Evolutionary conservation across 2,113 vertebrate species (phyloP).

Genomic region (Murina feae): DNA sequence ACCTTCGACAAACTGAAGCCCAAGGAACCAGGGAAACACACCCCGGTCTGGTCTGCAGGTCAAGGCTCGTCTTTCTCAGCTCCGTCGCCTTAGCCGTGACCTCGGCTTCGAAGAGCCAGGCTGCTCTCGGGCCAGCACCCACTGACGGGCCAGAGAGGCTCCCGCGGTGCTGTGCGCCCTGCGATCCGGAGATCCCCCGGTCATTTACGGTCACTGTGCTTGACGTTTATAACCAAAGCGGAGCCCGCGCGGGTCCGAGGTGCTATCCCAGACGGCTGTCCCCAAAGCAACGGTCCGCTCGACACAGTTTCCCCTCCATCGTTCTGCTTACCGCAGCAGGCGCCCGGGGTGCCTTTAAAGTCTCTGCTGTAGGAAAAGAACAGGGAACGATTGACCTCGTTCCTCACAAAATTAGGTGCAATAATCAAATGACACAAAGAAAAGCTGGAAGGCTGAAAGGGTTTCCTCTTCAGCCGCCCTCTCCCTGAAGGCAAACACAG

Average conservation of each 20-base stretch:
- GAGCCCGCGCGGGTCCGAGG: neutral
- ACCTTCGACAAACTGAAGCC: neutral
- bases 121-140: neutral
- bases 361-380: neutral
- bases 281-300: neutral
- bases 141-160: neutral
- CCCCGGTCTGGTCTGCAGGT: too few relatives aligned
- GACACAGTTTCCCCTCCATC: neutral
- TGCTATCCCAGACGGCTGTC: neutral
- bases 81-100: neutral
- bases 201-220: neutral
- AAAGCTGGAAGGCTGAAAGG: neutral
- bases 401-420: neutral
- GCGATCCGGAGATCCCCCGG: neutral
- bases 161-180: neutral
- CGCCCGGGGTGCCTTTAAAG: neutral
- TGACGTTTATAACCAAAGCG: neutral
- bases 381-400: neutral
- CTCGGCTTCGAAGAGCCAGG: neutral
- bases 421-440: slow-evolving; percentile 13
- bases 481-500: slow-evolving; percentile 13
- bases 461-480: neutral
- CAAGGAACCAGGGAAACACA: neutral
- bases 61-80: neutral
- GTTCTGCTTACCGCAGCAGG: neutral